Percentiles rank a stretch among this genome's conserved stretches.
Evolutionary conservation across 2,797 vertebrate genomes (phyloP).

Genomic region (Valencia hispanica): DNA sequence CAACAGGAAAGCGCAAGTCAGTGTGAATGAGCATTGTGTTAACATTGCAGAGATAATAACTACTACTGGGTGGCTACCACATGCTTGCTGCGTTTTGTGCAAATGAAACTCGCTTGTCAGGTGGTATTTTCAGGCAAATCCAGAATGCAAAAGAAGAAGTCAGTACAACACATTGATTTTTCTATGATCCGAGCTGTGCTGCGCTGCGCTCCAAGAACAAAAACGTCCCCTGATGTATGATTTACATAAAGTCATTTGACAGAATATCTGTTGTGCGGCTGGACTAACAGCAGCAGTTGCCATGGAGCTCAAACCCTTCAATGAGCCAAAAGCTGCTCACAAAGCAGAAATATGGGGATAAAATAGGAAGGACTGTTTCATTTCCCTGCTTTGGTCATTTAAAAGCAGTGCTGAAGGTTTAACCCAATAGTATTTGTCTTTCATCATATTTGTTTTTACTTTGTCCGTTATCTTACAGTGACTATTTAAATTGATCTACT

Average conservation of each 20-base stretch:
- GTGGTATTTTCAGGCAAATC: background rate
- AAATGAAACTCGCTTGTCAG: background rate
- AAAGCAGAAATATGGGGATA: background rate
- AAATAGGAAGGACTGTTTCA: background rate
- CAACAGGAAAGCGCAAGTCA: accelerated
- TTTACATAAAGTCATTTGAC: conserved; percentile 10
- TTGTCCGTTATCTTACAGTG: background rate
- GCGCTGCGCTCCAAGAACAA: background rate
- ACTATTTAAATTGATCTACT: background rate
- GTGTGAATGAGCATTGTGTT: conserved; percentile 29
- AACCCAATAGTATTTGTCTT: background rate
- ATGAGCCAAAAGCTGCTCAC: background rate
- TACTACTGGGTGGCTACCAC: conserved; percentile 1
- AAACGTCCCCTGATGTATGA: background rate
- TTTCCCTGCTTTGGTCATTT: background rate
- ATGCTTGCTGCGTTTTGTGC: background rate
- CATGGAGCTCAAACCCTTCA: background rate
- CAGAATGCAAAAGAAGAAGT: conserved; percentile 13
- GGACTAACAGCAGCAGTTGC: background rate
- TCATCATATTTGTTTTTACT: background rate
- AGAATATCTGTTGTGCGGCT: background rate
- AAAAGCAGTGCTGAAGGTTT: background rate
- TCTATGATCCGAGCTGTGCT: background rate
- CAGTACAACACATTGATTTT: conserved; percentile 9
- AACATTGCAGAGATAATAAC: conserved; percentile 4